Evolutionary conservation across 2,797 vertebrate genomes (phyloP), one percentile per base, ranked within the genome.

Genomic region (Poecilia picta): DNA sequence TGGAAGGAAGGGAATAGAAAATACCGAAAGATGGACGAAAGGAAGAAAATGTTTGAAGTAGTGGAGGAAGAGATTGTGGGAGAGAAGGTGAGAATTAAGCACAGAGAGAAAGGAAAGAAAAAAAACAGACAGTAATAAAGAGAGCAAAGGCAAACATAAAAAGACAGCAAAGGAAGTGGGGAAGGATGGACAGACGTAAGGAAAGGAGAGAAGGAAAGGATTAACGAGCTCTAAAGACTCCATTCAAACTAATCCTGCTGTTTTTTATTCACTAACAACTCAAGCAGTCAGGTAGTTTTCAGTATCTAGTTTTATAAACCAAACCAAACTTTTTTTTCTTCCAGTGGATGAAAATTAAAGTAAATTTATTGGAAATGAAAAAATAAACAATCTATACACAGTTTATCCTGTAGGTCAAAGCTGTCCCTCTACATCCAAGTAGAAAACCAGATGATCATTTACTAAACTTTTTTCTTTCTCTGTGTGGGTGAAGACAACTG

Each of bases 401-500:
- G 68, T 28, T 70, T 45, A 13, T 45, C 8, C 2, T 28, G n/a
- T 45, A n/a, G 13, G 41, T 45, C n/a, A n/a, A 4, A 41, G 46
- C 25, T 47, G 64, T 57, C 59, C 45, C 2, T 33, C 11, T 59
- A 2, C 11, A 18, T 47, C 18, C 31, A 25, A 77, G 2, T 47
- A 59, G 7, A 64, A 74, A 6, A 7, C 8, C n/a, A 31, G 33
- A 75, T 86, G 76, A 82, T 81, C 78, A 72, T 76, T 83, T 72
- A 55, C 80, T 82, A 79, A 64, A 84, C 81, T 84, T 77, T 76
- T 72, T 57, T 70, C 51, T 88, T 53, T 72, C 43, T 46, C 57
- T 10, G 78, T 81, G 91, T 91, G 87, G 86, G 89, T 82, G 88
- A 77, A 82, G 74, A 83, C 47, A 76, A 86, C 72, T 88, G 82